Percentiles rank a stretch among this genome's conserved stretches.
phyloP scores from a whole-genome alignment of 2,888 invertebrate genomes.

The Balanococcus diminutus region DNA sequence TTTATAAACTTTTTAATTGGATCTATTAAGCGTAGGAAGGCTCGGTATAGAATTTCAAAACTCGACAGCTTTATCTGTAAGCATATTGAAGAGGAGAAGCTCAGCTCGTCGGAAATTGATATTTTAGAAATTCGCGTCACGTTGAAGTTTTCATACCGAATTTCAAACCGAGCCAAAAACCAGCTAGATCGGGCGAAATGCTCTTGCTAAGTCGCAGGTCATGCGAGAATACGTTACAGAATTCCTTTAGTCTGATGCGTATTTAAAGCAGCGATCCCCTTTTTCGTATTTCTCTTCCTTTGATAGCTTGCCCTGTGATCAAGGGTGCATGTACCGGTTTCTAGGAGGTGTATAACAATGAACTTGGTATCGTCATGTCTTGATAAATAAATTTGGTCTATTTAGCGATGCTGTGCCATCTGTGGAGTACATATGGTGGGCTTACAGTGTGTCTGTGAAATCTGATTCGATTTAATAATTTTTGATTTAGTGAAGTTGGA shows the following conservation, averaged over 20 bases:
- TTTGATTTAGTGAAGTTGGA: background rate
- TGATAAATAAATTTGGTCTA: background rate
- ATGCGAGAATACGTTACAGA: conserved; percentile 3
- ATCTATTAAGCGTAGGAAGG: background rate
- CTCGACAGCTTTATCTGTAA: background rate
- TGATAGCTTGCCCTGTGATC: background rate
- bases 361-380: background rate
- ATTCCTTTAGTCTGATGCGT: background rate
- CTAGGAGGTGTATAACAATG: background rate
- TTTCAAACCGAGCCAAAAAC: conserved; percentile 15
- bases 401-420: background rate
- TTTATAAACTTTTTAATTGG: background rate
- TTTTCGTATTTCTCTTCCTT: background rate
- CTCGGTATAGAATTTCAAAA: background rate
- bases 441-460: background rate
- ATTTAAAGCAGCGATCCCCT: background rate
- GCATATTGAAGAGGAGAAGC: background rate
- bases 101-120: background rate
- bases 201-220: background rate
- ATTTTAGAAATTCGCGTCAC: conserved; percentile 1
- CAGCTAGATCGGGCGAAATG: background rate
- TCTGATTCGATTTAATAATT: background rate
- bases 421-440: background rate
- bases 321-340: background rate
- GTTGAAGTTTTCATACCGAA: background rate